Base-by-base conservation (phyloP, 2,113 vertebrate species). In the Elachura formosa region DNA sequence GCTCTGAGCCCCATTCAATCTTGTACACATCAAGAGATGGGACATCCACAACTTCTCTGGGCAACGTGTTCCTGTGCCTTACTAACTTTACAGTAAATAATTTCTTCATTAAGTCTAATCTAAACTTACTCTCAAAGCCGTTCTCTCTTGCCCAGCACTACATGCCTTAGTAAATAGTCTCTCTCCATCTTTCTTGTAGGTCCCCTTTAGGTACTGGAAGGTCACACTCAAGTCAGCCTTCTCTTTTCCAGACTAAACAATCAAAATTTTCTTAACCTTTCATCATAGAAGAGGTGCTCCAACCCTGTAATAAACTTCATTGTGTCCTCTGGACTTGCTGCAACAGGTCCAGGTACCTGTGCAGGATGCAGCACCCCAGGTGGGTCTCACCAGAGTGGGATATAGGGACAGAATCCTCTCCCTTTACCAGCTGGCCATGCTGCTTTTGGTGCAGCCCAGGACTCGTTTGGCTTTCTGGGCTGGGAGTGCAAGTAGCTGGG, bases 401-500 rank as follows among this genome's bases (percentile, higher is more conserved):
- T 17, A 24, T 19, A 68, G 8, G 20, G 46, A 3, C n/a, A 31
- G 62, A 41, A 34, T 46, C 17, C 25, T 8, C 16, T 31, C 10
- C 29, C 62, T 54, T 0, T 0, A 3, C 21, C 62, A 3, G 9
- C 46, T 61, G 41, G 8, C 62, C 55, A 28, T 1, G 0, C 25
- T 68, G 48, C 14, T 76, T 68, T 55, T 15, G 34, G 7, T 55
- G 48, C 46, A 89, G 55, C 55, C 40, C 20, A 34, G 62, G 6
- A 19, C 26, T 33, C 1, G 0, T 34, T 36, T 68, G 71, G 25
- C 15, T 69, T 16, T 55, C 55, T 33, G 46, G 54, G n/a, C 34
- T 82, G 29, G 0, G 18, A 36, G 31, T 26, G 22, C 62, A 3
- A 6, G 2, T 8, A 12, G 40, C 40, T 40, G 40, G 62, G 7